A percentile compares a stretch with the other conserved stretches of the same genome.
These are phyloP conservation scores for Scolopax bukidnonensis DNA, from an alignment of 2,797 vertebrate genomes.

Conservation along the genomic window DNA sequence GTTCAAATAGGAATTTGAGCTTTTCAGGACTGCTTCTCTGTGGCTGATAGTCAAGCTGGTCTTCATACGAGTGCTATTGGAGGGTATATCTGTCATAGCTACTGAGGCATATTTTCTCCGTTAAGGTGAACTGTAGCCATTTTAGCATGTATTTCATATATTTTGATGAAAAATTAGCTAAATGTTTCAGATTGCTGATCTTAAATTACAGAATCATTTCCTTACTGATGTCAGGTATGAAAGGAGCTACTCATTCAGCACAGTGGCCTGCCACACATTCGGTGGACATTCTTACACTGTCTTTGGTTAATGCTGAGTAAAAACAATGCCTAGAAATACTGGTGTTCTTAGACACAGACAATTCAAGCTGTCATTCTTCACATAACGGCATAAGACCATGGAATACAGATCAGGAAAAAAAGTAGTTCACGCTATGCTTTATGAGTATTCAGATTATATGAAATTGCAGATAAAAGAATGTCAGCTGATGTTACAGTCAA, in stretches of 20 bases:
- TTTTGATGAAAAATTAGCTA: background rate
- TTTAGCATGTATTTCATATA: background rate
- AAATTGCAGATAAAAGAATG: background rate
- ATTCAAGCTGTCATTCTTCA: background rate
- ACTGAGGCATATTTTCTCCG: background rate
- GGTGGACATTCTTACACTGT: background rate
- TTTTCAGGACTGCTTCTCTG: background rate
- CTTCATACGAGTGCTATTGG: background rate
- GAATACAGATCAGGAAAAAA: background rate
- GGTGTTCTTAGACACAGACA: background rate
- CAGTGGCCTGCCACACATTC: background rate
- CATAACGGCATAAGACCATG: background rate
- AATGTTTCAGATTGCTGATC: background rate
- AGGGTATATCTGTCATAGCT: background rate
- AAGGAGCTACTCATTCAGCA: background rate
- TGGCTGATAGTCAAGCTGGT: background rate
- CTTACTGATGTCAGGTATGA: background rate
- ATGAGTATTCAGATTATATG: background rate
- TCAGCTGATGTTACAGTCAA: background rate
- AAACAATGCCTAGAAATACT: background rate
- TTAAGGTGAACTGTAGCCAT: background rate
- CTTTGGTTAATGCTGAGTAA: background rate
- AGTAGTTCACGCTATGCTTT: background rate
- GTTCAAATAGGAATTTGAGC: background rate
- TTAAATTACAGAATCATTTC: background rate